phyloP scores from a whole-genome alignment of 2,113 vertebrate species.

The Lasiurus borealis region DNA sequence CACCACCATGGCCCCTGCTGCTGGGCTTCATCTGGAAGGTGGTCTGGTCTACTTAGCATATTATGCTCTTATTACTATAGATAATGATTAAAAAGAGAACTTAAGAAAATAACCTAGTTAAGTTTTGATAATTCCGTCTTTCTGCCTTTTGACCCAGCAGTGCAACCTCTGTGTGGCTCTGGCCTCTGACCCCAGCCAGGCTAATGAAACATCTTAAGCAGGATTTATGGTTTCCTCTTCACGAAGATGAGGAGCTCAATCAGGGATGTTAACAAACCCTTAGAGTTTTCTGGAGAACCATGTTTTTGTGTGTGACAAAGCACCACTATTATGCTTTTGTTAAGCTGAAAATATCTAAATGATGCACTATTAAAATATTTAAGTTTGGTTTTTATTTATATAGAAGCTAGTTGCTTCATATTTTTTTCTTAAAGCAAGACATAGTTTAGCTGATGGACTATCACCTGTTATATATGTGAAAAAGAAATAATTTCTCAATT shows the following conservation, averaged over 20 bases:
- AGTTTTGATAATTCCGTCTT: not conserved
- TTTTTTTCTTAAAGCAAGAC: slow-evolving; percentile 37
- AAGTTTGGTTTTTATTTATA: not conserved
- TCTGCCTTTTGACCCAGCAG: not conserved
- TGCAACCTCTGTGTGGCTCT: not conserved
- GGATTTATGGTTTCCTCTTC: not conserved
- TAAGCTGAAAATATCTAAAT: not conserved
- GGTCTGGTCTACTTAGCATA: too few species aligned
- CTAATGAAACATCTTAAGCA: not conserved
- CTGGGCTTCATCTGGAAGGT: too few species aligned
- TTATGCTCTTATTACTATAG: too few species aligned
- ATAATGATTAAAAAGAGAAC: not conserved
- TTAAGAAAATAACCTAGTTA: not conserved
- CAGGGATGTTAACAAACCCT: not conserved
- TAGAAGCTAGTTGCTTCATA: not conserved
- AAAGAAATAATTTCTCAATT: slow-evolving; percentile 13
- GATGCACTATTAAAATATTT: not conserved
- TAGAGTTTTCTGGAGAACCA: not conserved
- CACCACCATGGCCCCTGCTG: too few species aligned
- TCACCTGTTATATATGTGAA: not conserved
- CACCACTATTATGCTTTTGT: not conserved
- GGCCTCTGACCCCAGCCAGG: not conserved
- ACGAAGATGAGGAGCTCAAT: not conserved
- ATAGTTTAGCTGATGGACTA: slow-evolving; percentile 4
- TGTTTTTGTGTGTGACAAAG: not conserved